These are phyloP conservation scores for Rutpela maculata DNA, from an alignment of 2,888 invertebrate species.

Conservation along the genomic window DNA sequence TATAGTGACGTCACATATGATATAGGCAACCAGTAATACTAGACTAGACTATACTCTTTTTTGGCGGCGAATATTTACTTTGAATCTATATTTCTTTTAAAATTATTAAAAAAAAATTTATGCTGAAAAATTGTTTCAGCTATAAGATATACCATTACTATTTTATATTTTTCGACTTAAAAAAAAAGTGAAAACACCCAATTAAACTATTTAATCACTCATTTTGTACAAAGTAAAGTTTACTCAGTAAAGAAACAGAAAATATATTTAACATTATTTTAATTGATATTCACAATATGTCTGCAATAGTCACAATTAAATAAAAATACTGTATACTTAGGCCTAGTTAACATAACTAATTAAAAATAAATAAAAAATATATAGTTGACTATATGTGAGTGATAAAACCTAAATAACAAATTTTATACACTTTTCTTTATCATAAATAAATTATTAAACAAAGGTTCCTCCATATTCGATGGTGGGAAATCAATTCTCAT, in stretches of 20 bases:
- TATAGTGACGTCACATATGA: no score
- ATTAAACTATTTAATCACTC: background rate
- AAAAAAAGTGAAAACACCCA: no score
- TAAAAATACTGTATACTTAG: constrained; percentile 6
- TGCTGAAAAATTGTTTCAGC: no score
- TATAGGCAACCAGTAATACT: no score
- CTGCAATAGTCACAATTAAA: background rate
- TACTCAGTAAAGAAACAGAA: constrained; percentile 3
- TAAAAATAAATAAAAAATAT: background rate
- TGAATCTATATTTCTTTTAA: no score
- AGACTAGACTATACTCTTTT: no score
- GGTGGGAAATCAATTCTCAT: constrained; percentile 46
- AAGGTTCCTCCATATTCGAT: constrained; percentile 40
- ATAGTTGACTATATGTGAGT: background rate
- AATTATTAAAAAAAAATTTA: no score
- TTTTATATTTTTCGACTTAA: no score
- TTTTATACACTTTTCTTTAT: constrained; percentile 13
- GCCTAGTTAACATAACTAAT: background rate
- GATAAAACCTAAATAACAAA: background rate
- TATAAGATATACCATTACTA: no score
- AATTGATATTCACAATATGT: background rate
- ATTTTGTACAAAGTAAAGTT: background rate
- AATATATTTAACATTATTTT: background rate
- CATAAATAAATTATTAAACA: constrained; percentile 39
- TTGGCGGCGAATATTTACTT: no score